Percentiles rank a stretch among this genome's conserved stretches.
Conservation (phyloP, 2,113 vertebrate species). For the Sminthopsis crassicaudata region DNA sequence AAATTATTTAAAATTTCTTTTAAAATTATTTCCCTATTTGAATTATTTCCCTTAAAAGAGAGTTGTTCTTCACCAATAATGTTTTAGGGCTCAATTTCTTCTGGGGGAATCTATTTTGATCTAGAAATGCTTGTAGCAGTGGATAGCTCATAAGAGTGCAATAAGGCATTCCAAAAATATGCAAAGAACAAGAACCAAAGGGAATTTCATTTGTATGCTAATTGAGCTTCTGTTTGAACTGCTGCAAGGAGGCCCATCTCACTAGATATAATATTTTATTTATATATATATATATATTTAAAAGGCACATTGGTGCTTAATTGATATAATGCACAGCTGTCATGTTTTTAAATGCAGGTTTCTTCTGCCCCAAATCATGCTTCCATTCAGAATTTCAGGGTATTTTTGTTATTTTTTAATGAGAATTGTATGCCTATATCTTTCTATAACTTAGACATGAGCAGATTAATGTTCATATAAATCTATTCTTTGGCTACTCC, state of each 20-base stretch:
- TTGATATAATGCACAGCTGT: not conserved
- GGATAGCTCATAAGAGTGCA: not conserved
- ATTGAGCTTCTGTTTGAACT: slow-evolving; percentile 46
- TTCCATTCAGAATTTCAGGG: not conserved
- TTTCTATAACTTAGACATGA: not conserved
- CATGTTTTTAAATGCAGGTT: not conserved
- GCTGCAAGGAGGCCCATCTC: slow-evolving; percentile 39
- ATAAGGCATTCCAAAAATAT: slow-evolving; percentile 39
- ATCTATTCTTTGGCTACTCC: not conserved
- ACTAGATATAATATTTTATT: slow-evolving; percentile 35
- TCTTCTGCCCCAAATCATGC: slow-evolving; percentile 1
- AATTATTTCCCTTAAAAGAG: slow-evolving; percentile 34
- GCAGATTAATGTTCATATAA: not conserved
- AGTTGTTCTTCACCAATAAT: slow-evolving; percentile 9
- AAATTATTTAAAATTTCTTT: slow-evolving; percentile 7
- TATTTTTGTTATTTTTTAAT: not conserved
- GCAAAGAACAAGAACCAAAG: slow-evolving; percentile 21
- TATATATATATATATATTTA: slow-evolving; percentile 16
- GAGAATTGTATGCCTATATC: not conserved
- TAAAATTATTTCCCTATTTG: not conserved
- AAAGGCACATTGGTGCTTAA: not conserved
- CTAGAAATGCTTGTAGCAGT: slow-evolving; percentile 8
- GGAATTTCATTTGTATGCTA: slow-evolving; percentile 61
- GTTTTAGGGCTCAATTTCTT: slow-evolving; percentile 6
- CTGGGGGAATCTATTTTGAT: not conserved